Evolutionary conservation across 2,888 invertebrate genomes (phyloP).

Genomic region (Ashinkailepas kermadecensis): DNA sequence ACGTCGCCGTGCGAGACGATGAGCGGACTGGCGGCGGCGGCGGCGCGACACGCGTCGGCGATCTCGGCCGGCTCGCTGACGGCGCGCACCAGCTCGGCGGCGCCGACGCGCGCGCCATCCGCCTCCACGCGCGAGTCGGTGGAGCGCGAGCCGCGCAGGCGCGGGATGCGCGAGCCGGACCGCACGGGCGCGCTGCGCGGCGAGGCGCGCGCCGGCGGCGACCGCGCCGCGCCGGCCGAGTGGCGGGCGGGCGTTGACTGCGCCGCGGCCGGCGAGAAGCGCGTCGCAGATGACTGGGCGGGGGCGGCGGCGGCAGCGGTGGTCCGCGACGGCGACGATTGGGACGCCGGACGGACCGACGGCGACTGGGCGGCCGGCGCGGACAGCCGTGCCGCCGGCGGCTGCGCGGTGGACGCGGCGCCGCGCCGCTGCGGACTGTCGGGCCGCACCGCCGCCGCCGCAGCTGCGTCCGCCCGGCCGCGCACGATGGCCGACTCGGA

Average conservation of each 20-base stretch:
- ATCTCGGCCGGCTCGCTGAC: slow-evolving; percentile 20
- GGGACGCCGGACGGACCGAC: no score
- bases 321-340: no score
- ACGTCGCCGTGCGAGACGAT: slow-evolving; percentile 39
- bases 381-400: background rate
- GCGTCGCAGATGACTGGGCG: no score
- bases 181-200: background rate
- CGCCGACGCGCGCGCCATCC: background rate
- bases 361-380: no score
- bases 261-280: no score
- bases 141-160: slow-evolving; percentile 11
- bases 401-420: background rate
- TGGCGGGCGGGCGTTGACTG: no score
- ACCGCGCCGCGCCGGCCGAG: no score
- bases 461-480: background rate
- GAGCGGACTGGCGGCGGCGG: background rate
- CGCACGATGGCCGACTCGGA: background rate
- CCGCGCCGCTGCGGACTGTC: slow-evolving; percentile 3
- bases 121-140: slow-evolving; percentile 16
- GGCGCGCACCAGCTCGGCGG: background rate
- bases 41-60: slow-evolving; percentile 1
- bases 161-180: slow-evolving; percentile 11
- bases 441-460: background rate
- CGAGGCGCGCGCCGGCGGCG: background rate
- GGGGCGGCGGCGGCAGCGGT: no score